These are phyloP conservation scores for Eumeta japonica DNA, from an alignment of 1,140 invertebrate genomes.

Conservation along the genomic window DNA sequence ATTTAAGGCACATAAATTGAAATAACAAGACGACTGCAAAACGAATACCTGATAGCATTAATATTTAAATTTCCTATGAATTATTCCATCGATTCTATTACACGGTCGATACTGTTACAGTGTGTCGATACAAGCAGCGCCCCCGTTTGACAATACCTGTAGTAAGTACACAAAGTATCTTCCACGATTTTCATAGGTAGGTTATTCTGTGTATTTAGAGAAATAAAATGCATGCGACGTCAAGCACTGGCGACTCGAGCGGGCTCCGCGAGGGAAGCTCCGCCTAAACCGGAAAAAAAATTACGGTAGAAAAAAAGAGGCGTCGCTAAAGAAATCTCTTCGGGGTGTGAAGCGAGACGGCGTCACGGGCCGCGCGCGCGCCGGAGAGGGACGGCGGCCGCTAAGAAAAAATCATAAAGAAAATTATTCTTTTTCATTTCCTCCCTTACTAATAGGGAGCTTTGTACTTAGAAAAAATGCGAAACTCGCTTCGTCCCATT, in stretches of 20 bases:
- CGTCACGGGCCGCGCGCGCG: constrained; percentile 17
- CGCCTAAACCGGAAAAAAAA: constrained; percentile 50
- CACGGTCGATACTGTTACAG: no score
- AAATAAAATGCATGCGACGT: no score
- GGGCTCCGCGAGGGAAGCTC: constrained; percentile 46
- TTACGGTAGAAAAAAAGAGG: constrained; percentile 45
- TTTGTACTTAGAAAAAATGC: constrained; percentile 39
- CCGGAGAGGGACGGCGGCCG: constrained; percentile 35
- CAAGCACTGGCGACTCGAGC: constrained; percentile 45
- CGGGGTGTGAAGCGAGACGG: constrained; percentile 33
- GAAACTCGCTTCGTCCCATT: constrained; percentile 35
- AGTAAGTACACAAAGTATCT: no score
- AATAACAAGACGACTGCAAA: constrained; percentile 20
- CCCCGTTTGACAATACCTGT: no score
- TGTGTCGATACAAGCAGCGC: no score
- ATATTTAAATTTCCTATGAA: no score
- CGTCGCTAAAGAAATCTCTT: constrained; percentile 44
- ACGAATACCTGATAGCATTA: no score
- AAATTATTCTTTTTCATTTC: constrained; percentile 55
- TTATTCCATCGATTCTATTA: no score
- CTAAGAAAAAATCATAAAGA: constrained; percentile 55
- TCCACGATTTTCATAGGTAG: no score
- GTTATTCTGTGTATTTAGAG: no score
- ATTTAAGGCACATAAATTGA: constrained; percentile 25
- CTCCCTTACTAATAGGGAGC: constrained; percentile 50